Evolutionary conservation across 1,140 invertebrate genomes (phyloP).

Genomic region (Cataglyphis hispanica): DNA sequence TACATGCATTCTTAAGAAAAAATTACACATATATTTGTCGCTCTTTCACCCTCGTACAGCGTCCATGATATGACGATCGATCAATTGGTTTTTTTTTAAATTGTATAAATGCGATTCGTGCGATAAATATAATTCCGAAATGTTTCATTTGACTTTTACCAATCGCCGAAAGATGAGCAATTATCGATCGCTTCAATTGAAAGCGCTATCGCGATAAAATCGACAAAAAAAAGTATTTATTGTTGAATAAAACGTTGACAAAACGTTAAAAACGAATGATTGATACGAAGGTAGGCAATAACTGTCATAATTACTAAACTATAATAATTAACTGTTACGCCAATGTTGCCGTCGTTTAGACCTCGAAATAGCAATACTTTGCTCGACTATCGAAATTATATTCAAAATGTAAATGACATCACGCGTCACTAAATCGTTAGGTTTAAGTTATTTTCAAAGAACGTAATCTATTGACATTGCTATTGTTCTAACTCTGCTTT

Average conservation of each 20-base stretch:
- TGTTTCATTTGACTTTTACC: no score
- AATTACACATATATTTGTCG: no score
- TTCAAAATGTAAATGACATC: not conserved
- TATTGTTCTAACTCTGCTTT: no score
- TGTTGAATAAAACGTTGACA: no score
- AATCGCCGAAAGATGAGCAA: no score
- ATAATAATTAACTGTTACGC: conserved; percentile 40
- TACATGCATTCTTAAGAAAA: no score
- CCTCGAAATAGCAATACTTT: not conserved
- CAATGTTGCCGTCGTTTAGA: no score
- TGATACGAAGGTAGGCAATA: not conserved
- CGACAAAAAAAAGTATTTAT: no score
- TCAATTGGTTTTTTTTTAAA: conserved; percentile 24
- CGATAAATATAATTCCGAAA: not conserved
- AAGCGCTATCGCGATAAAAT: no score
- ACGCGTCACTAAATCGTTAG: no score
- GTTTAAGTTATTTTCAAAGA: no score
- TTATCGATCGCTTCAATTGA: not conserved
- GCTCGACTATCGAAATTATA: conserved; percentile 8
- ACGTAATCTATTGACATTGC: not conserved
- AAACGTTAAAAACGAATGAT: not conserved
- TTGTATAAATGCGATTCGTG: not conserved
- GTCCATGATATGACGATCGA: conserved; percentile 5
- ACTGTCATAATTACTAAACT: conserved; percentile 1
- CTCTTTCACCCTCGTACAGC: no score